A percentile compares a stretch with the other conserved stretches of the same genome.
phyloP scores from a whole-genome alignment of 2,113 vertebrate species.

The Conger conger region DNA sequence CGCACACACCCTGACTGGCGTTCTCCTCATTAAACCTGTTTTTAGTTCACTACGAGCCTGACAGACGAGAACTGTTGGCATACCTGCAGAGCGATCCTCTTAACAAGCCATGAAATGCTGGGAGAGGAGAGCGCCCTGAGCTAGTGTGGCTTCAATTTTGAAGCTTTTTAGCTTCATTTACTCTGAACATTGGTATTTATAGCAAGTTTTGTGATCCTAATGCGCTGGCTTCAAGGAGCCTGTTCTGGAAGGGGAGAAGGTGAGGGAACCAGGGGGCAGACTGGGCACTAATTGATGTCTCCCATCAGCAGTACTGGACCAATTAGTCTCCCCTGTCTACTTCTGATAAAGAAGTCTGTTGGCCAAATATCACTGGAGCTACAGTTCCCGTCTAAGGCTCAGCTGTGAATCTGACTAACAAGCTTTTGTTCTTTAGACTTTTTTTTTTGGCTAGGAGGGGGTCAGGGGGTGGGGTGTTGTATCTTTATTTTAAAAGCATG shows the following conservation, averaged over 20 bases:
- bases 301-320: slow-evolving; percentile 66
- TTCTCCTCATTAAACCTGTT: slow-evolving; percentile 84
- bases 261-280: slow-evolving; percentile 57
- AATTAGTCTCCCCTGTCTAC: slow-evolving; percentile 69
- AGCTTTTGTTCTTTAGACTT: slow-evolving; percentile 53
- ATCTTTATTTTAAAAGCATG: neutral
- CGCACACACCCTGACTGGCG: slow-evolving; percentile 36
- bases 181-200: slow-evolving; percentile 77
- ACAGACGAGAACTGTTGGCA: slow-evolving; percentile 71
- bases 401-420: slow-evolving; percentile 74
- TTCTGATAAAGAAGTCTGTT: slow-evolving; percentile 70
- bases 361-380: slow-evolving; percentile 58
- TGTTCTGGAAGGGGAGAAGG: slow-evolving; percentile 52
- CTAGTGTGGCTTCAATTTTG: slow-evolving; percentile 64
- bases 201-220: slow-evolving; percentile 77
- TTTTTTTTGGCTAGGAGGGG: slow-evolving; percentile 47
- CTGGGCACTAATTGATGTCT: slow-evolving; percentile 72
- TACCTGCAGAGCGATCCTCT: slow-evolving; percentile 75
- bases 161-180: slow-evolving; percentile 76
- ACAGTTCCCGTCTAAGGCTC: slow-evolving; percentile 63
- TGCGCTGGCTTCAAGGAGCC: slow-evolving; percentile 65
- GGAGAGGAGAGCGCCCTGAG: slow-evolving; percentile 71
- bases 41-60: slow-evolving; percentile 76
- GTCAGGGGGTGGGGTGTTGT: slow-evolving; percentile 32
- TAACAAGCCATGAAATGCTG: slow-evolving; percentile 83